These are phyloP conservation scores for Lordiphosa collinella DNA, from an alignment of 1,140 invertebrate species.

Conservation along the genomic window DNA sequence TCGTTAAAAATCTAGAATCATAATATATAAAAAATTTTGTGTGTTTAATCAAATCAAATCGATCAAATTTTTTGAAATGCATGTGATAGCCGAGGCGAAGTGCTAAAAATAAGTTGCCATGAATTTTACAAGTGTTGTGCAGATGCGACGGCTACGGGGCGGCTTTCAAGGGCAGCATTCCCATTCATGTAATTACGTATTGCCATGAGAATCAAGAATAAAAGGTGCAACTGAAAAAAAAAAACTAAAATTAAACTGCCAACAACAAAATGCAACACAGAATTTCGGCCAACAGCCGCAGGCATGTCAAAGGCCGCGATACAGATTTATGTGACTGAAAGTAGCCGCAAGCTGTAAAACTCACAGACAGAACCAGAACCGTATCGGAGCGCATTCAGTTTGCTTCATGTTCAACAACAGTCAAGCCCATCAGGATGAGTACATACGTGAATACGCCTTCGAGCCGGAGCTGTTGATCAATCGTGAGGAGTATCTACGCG, in stretches of 20 bases:
- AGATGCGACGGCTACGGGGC: constrained; percentile 29
- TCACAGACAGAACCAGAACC: constrained; percentile 5
- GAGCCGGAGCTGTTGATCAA: constrained; percentile 78
- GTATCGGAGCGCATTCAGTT: constrained; percentile 25
- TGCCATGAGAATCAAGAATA: constrained; percentile 42
- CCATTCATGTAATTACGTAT: constrained; percentile 57
- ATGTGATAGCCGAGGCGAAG: constrained; percentile 15
- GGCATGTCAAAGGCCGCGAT: constrained; percentile 71
- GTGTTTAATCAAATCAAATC: not conserved
- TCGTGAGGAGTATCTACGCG: constrained; percentile 71
- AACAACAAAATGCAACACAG: constrained; percentile 75
- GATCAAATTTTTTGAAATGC: constrained; percentile 13
- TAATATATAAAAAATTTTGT: constrained; percentile 8
- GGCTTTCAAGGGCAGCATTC: constrained; percentile 56
- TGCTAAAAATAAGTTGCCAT: constrained; percentile 61
- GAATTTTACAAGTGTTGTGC: constrained; percentile 50
- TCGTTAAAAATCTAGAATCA: constrained; percentile 29
- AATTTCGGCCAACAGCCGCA: constrained; percentile 68
- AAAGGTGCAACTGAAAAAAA: constrained; percentile 23
- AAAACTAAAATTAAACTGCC: constrained; percentile 71
- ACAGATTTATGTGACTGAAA: constrained; percentile 53
- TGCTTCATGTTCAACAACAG: constrained; percentile 76
- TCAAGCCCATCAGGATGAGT: constrained; percentile 70
- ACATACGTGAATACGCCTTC: constrained; percentile 77
- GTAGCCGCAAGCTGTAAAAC: not conserved